These are phyloP conservation scores for Diorhabda carinulata DNA, from an alignment of 1,140 invertebrate species.

Conservation along the genomic window DNA sequence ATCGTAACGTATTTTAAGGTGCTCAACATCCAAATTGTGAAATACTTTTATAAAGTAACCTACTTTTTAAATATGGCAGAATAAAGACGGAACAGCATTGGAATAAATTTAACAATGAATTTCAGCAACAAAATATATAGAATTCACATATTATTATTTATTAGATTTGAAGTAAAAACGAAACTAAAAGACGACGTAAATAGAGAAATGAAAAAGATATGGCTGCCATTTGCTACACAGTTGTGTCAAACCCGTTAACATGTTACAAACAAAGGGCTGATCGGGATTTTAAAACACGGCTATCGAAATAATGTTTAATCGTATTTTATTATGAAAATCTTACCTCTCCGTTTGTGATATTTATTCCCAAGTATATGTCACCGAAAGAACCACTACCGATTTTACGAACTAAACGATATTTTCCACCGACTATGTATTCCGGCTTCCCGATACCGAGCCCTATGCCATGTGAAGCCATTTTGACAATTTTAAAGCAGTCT, in stretches of 20 bases:
- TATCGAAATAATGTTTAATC: not conserved
- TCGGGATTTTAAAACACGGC: not conserved
- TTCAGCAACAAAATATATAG: slow-evolving; percentile 20
- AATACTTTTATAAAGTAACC: slow-evolving; percentile 12
- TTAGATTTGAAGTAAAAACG: not conserved
- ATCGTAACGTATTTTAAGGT: no score
- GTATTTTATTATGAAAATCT: slow-evolving; percentile 14
- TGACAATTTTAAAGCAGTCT: slow-evolving; percentile 36
- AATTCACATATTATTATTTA: not conserved
- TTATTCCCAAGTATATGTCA: slow-evolving; percentile 97
- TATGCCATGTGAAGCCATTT: slow-evolving; percentile 37
- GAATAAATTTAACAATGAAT: slow-evolving; percentile 13
- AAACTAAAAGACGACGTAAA: slow-evolving; percentile 20
- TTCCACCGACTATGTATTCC: slow-evolving; percentile 71
- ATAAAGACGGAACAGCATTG: not conserved
- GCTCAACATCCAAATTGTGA: slow-evolving; percentile 6
- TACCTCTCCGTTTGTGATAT: slow-evolving; percentile 89
- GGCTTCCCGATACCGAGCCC: slow-evolving; percentile 36
- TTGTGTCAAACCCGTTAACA: slow-evolving; percentile 22
- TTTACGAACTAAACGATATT: slow-evolving; percentile 93
- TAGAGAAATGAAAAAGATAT: slow-evolving; percentile 30
- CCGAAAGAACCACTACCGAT: slow-evolving; percentile 99
- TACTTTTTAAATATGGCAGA: slow-evolving; percentile 8
- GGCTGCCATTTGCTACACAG: slow-evolving; percentile 35
- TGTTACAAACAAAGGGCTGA: slow-evolving; percentile 17